Conservation (phyloP, 1,140 invertebrate genomes). For the Papilio aristodemus region DNA sequence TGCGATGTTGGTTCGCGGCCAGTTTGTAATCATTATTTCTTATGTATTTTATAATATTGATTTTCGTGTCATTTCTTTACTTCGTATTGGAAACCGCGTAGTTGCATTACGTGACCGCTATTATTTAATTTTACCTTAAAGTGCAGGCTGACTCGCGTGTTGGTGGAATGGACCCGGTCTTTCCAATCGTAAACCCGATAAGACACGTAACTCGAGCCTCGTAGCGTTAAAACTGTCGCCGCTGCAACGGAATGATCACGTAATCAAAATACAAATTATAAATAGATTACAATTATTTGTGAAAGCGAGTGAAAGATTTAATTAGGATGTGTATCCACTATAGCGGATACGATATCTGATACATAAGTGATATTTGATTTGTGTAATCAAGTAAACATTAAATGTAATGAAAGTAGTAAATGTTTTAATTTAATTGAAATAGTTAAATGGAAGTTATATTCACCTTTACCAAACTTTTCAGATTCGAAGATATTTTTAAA, state of each 20-base stretch:
- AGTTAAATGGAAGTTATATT: no score
- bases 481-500: no score
- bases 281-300: slow-evolving; percentile 26
- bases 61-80: neutral
- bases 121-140: slow-evolving; percentile 86
- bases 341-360: neutral
- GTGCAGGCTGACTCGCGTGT: slow-evolving; percentile 91
- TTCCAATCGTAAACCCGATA: slow-evolving; percentile 96
- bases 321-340: neutral
- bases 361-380: no score
- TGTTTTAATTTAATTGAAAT: no score
- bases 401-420: no score
- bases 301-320: slow-evolving; percentile 23
- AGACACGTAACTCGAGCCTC: slow-evolving; percentile 95
- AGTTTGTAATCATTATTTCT: neutral
- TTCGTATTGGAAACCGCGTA: neutral
- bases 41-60: neutral
- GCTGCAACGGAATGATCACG: slow-evolving; percentile 81
- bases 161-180: slow-evolving; percentile 92
- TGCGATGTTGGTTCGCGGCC: neutral
- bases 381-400: no score
- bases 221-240: slow-evolving; percentile 91
- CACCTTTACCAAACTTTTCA: no score
- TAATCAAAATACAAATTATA: slow-evolving; percentile 37
- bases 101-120: slow-evolving; percentile 24